A percentile compares a stretch with the other conserved stretches of the same genome.
phyloP scores from a whole-genome alignment of 1,140 invertebrate species.

The Coenobita brevimanus region DNA sequence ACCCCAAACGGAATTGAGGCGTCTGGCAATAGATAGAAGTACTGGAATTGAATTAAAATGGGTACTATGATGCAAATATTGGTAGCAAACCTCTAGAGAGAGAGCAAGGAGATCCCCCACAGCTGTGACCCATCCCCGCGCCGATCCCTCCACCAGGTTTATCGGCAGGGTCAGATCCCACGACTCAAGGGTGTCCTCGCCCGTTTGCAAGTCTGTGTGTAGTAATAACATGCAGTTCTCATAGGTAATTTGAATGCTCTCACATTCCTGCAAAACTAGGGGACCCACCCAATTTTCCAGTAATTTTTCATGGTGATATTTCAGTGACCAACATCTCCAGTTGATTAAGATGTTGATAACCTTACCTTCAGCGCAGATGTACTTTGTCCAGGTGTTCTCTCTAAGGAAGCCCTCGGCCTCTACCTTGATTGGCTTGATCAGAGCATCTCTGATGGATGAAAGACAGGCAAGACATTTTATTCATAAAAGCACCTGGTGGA shows the following conservation, averaged over 20 bases:
- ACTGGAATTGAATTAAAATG: too few relatives aligned
- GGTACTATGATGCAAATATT: too few relatives aligned
- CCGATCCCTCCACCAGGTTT: constrained; percentile 67
- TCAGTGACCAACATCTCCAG: background rate
- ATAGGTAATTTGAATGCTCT: background rate
- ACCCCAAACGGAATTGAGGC: too few relatives aligned
- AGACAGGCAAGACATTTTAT: too few relatives aligned
- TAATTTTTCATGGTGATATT: background rate
- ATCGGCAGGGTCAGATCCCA: background rate
- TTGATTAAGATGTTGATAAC: background rate
- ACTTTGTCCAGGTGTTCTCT: constrained; percentile 42
- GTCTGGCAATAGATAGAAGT: too few relatives aligned
- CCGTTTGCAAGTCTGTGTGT: background rate
- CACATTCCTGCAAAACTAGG: background rate
- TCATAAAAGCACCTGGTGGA: too few relatives aligned
- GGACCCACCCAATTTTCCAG: background rate
- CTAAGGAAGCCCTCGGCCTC: constrained; percentile 36
- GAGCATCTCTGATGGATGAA: constrained; percentile 4
- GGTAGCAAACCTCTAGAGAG: constrained; percentile 9
- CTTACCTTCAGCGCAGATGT: constrained; percentile 37
- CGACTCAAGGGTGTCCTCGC: background rate
- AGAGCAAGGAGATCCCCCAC: constrained; percentile 75
- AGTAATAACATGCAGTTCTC: background rate
- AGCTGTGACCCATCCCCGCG: constrained; percentile 76
- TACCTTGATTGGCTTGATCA: constrained; percentile 32